Evolutionary conservation across 2,113 vertebrate genomes (phyloP).

Genomic region (Leiothrix lutea): DNA sequence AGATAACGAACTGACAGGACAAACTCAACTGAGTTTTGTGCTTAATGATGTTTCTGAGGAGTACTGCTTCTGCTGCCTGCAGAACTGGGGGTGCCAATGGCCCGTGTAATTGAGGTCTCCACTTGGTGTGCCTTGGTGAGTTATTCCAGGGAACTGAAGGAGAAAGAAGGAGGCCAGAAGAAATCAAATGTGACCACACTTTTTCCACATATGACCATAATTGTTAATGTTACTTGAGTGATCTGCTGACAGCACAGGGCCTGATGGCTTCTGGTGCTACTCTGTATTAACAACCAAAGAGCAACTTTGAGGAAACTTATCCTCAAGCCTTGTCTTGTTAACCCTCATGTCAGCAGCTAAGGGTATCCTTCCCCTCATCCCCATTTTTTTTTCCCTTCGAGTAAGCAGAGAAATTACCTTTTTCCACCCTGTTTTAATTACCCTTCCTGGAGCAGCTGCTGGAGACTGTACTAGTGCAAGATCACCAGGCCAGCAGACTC

Average conservation of each 20-base stretch:
- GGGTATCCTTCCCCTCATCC: not conserved
- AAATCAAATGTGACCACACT: not conserved
- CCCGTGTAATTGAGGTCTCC: not conserved
- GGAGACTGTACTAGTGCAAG: not conserved
- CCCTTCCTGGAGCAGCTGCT: not conserved
- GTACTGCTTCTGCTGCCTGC: not conserved
- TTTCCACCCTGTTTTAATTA: conserved; percentile 15
- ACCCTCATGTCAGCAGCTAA: not conserved
- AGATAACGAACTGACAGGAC: not conserved
- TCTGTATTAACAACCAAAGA: not conserved
- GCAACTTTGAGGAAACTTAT: not conserved
- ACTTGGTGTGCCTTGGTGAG: not conserved
- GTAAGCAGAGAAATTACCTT: not conserved
- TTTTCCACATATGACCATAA: not conserved
- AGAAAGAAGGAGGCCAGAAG: not conserved
- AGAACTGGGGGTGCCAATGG: not conserved
- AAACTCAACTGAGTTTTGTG: not conserved
- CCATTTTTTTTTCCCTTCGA: accelerated
- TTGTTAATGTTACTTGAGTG: not conserved
- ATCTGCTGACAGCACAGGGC: not conserved
- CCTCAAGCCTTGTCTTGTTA: not conserved
- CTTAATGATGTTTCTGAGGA: not conserved
- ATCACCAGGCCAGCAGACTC: not conserved
- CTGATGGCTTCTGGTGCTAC: not conserved
- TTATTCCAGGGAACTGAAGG: not conserved